A percentile compares a stretch with the other conserved stretches of the same genome.
phyloP scores from a whole-genome alignment of 2,113 vertebrate species.

The Willisornis vidua region DNA sequence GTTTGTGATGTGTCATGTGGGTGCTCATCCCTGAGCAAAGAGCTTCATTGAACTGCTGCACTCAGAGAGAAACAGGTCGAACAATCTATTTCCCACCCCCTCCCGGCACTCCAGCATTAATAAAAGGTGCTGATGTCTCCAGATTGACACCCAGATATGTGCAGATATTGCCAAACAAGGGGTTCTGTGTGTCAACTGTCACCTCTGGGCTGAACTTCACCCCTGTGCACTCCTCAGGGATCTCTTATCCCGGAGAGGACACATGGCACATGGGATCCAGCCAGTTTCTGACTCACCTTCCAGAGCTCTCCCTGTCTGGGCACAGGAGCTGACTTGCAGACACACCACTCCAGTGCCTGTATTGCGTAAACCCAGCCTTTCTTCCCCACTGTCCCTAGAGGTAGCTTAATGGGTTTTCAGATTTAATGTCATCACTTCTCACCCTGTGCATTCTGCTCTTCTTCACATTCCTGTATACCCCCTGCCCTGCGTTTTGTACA shows the following conservation, averaged over 20 bases:
- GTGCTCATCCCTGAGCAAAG: background rate
- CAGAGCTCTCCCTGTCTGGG: background rate
- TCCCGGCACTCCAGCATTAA: background rate
- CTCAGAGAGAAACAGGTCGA: background rate
- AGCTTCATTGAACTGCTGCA: background rate
- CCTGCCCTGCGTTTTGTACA: background rate
- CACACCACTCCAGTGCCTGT: background rate
- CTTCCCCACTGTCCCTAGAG: background rate
- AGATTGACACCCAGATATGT: background rate
- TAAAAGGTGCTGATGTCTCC: conserved; percentile 5
- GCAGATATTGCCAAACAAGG: background rate
- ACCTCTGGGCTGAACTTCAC: background rate
- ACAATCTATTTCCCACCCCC: background rate
- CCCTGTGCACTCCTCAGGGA: background rate
- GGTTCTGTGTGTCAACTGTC: background rate
- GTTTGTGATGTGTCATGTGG: background rate
- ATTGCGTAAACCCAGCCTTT: background rate
- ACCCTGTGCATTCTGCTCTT: background rate
- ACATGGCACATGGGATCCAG: rapidly evolving
- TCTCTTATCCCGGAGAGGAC: background rate
- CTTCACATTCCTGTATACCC: background rate
- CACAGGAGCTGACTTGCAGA: background rate
- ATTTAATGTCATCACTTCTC: background rate
- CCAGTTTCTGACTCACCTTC: background rate
- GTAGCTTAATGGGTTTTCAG: background rate